Evolutionary conservation across 2,113 vertebrate species (phyloP).

Genomic region (Callospermophilus lateralis): DNA sequence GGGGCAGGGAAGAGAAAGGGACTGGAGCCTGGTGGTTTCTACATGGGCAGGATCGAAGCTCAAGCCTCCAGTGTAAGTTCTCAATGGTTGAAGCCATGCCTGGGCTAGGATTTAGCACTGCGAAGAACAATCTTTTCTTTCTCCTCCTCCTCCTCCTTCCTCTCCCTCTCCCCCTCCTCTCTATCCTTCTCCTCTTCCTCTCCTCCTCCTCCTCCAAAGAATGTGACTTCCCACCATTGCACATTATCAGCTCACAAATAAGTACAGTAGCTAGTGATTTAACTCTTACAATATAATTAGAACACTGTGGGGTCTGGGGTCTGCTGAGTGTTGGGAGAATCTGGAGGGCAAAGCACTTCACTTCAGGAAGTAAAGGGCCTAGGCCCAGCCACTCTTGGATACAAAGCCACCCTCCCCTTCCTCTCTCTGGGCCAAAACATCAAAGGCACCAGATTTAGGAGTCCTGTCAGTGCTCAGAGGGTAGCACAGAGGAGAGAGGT

Average conservation of each 20-base stretch:
- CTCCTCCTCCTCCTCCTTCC: neutral
- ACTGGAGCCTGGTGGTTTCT: neutral
- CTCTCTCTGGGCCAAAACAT: neutral
- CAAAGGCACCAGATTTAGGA: neutral
- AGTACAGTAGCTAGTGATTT: neutral
- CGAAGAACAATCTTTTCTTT: neutral
- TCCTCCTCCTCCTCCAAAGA: neutral
- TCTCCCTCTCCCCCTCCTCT: neutral
- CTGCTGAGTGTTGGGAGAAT: neutral
- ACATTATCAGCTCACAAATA: neutral
- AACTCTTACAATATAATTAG: neutral
- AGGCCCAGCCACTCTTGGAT: accelerated
- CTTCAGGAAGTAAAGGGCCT: neutral
- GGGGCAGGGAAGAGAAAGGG: neutral
- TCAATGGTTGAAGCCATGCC: neutral
- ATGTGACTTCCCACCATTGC: neutral
- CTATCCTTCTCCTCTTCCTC: neutral
- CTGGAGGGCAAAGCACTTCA: neutral
- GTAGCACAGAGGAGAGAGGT: neutral
- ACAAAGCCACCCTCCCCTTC: neutral
- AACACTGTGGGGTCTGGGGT: neutral
- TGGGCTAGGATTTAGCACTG: neutral
- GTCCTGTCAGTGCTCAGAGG: no score
- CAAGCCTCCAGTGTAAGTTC: neutral
- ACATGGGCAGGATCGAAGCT: neutral